phyloP scores from a whole-genome alignment of 2,797 vertebrate species.

The Peromyscus melanophrys region DNA sequence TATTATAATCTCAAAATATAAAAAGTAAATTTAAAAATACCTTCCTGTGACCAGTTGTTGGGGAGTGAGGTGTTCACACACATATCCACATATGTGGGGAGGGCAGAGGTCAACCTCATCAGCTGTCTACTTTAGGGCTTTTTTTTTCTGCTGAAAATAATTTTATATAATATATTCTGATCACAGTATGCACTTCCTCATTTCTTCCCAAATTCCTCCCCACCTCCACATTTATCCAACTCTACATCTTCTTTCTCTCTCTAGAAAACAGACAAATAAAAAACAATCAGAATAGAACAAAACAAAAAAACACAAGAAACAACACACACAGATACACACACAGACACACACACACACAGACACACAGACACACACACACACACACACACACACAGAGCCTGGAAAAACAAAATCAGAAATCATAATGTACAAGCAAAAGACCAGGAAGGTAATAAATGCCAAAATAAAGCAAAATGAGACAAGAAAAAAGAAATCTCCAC shows the following conservation, averaged over 20 bases:
- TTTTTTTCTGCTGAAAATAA: neutral
- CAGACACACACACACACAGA: too few species aligned
- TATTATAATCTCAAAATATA: neutral
- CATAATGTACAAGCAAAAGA: neutral
- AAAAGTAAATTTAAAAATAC: neutral
- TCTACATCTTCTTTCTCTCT: neutral
- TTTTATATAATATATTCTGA: neutral
- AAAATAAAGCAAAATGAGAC: neutral
- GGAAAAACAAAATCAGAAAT: neutral
- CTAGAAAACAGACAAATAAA: neutral
- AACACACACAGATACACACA: neutral
- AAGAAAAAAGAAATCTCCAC: neutral
- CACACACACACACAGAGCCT: neutral
- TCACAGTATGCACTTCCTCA: neutral
- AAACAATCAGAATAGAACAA: neutral
- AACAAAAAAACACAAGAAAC: neutral
- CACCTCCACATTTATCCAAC: neutral
- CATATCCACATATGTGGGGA: too few species aligned
- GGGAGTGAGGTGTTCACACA: neutral
- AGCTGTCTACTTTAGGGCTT: neutral
- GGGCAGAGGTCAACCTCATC: neutral
- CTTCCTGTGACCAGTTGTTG: neutral
- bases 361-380: too few species aligned
- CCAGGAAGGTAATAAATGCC: neutral
- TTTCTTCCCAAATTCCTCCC: neutral